Percentiles rank a stretch among this genome's conserved stretches.
phyloP scores from a whole-genome alignment of 2,113 vertebrate species.

The Peromyscus polionotus region DNA sequence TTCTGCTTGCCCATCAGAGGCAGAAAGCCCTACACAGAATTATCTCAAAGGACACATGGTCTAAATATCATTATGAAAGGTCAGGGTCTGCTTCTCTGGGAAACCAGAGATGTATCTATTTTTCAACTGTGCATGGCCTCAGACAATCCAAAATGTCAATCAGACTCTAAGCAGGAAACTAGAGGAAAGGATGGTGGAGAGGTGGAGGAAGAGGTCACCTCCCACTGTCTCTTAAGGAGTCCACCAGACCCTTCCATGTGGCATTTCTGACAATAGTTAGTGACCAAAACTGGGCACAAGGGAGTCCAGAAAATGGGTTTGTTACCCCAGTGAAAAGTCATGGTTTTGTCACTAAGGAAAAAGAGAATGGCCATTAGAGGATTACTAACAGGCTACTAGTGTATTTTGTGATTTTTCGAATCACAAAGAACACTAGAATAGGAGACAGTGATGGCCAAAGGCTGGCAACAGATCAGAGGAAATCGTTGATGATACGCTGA shows the following conservation, averaged over 20 bases:
- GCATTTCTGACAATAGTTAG: neutral
- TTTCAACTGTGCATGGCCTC: neutral
- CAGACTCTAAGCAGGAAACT: neutral
- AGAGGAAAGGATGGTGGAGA: neutral
- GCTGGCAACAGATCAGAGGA: neutral
- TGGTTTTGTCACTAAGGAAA: neutral
- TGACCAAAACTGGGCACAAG: neutral
- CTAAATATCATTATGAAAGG: neutral
- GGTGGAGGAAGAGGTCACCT: neutral
- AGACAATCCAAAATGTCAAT: neutral
- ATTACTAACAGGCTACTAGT: neutral
- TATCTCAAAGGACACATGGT: neutral
- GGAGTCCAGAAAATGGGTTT: neutral
- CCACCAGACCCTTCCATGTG: neutral
- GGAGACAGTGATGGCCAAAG: neutral
- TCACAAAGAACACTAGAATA: neutral
- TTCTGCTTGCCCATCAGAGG: neutral
- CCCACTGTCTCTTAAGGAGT: neutral
- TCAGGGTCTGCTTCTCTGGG: neutral
- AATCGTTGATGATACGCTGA: neutral
- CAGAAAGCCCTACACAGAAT: neutral
- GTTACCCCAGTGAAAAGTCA: neutral
- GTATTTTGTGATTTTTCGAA: neutral
- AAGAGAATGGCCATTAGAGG: neutral
- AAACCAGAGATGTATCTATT: neutral